Evolutionary conservation across 2,888 invertebrate species (phyloP).

Genomic region (Megastigmus dorsalis): DNA sequence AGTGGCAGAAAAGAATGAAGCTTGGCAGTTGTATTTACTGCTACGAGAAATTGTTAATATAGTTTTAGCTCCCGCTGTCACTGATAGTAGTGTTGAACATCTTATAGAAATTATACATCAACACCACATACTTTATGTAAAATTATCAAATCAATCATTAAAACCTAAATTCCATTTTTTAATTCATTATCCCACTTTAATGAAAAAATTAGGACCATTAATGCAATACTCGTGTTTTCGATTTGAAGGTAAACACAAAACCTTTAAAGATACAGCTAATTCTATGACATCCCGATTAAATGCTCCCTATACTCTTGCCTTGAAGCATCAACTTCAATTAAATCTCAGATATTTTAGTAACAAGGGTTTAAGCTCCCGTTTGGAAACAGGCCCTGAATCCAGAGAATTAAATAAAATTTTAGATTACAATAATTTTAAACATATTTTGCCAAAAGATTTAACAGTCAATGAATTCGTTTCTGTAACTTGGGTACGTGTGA

Average conservation of each 20-base stretch:
- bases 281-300: neutral
- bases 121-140: constrained; percentile 40
- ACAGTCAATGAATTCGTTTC: neutral
- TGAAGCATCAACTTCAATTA: neutral
- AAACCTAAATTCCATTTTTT: constrained; percentile 24
- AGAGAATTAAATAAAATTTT: neutral
- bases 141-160: constrained; percentile 16
- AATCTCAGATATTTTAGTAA: neutral
- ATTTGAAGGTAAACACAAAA: neutral
- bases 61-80: constrained; percentile 19
- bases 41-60: constrained; percentile 49
- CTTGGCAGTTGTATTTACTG: constrained; percentile 51
- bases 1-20: constrained; percentile 47
- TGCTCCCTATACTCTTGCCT: neutral
- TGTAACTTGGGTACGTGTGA: neutral
- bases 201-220: neutral
- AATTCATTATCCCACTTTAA: constrained; percentile 19
- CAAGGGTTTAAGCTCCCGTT: neutral
- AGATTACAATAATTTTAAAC: neutral
- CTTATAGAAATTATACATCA: constrained; percentile 16
- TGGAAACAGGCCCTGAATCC: neutral
- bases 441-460: neutral
- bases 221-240: neutral
- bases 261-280: neutral
- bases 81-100: constrained; percentile 4